phyloP scores from a whole-genome alignment of 2,888 invertebrate genomes.

The Empis livida region DNA sequence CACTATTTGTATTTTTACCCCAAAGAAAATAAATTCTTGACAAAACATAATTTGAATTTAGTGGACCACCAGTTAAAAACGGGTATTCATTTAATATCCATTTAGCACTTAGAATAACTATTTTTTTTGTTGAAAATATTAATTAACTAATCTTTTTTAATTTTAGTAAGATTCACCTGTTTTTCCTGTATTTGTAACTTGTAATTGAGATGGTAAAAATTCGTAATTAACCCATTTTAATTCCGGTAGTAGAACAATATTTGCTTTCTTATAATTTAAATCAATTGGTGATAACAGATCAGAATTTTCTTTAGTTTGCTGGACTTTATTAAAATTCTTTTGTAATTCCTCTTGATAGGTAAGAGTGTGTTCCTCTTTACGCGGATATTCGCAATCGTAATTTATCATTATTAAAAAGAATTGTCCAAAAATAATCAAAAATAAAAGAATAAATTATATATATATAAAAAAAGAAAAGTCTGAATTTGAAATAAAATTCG shows the following conservation, averaged over 20 bases:
- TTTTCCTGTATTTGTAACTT: conserved; percentile 53
- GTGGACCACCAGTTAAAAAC: conserved; percentile 45
- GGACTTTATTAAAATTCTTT: too few relatives aligned
- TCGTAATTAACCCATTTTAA: conserved; percentile 47
- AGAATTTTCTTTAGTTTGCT: too few relatives aligned
- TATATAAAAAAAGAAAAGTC: too few relatives aligned
- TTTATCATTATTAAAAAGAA: too few relatives aligned
- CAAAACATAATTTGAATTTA: conserved; percentile 46
- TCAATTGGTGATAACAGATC: conserved; percentile 9
- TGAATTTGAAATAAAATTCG: too few relatives aligned
- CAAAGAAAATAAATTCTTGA: conserved; percentile 60
- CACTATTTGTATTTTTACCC: conserved; percentile 47
- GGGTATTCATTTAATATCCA: conserved; percentile 46
- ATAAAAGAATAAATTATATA: too few relatives aligned
- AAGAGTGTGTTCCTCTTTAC: too few relatives aligned
- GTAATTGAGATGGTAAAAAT: conserved; percentile 46
- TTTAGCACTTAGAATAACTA: conserved; percentile 48
- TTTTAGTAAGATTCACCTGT: conserved; percentile 37
- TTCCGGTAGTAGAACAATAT: conserved; percentile 15
- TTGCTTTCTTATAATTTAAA: conserved; percentile 2
- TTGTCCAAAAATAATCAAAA: too few relatives aligned
- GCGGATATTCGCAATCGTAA: too few relatives aligned
- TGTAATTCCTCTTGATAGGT: too few relatives aligned
- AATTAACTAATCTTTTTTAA: too few relatives aligned
- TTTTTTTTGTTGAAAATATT: background rate